Conservation (phyloP, 1,140 invertebrate species). For the Pinna nobilis region DNA sequence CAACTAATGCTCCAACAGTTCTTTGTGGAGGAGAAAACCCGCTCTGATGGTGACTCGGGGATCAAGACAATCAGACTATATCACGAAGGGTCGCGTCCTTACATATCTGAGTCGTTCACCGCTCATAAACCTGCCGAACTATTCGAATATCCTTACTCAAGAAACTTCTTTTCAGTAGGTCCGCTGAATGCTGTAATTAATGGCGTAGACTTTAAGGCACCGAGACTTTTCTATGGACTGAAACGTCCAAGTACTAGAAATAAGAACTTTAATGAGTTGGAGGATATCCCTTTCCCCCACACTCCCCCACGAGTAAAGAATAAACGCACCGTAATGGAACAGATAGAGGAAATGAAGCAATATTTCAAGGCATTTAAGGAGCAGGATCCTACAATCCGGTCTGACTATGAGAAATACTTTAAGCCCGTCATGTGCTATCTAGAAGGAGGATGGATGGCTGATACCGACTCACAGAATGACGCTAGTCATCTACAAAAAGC, state of each 20-base stretch:
- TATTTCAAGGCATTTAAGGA: constrained; percentile 64
- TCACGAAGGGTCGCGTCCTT: constrained; percentile 40
- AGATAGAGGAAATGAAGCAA: constrained; percentile 61
- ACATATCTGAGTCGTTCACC: constrained; percentile 17
- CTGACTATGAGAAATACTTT: constrained; percentile 63
- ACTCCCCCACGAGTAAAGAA: constrained; percentile 57
- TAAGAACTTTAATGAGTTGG: constrained; percentile 41
- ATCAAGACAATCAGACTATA: constrained; percentile 47
- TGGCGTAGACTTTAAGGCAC: constrained; percentile 64
- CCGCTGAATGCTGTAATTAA: constrained; percentile 60
- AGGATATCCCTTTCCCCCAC: constrained; percentile 61
- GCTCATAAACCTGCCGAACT: constrained; percentile 28
- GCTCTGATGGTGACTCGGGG: constrained; percentile 54
- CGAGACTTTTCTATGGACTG: constrained; percentile 67
- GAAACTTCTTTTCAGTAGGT: constrained; percentile 61
- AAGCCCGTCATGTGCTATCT: constrained; percentile 68
- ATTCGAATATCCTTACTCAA: constrained; percentile 59
- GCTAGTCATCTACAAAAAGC: constrained; percentile 59
- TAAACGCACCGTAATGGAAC: constrained; percentile 50
- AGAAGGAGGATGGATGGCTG: constrained; percentile 63
- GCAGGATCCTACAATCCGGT: constrained; percentile 40
- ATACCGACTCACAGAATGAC: constrained; percentile 48
- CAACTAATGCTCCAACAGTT: constrained; percentile 60
- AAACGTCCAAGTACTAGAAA: constrained; percentile 47
- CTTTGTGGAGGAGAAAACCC: constrained; percentile 53